Percentiles rank a stretch among this genome's conserved stretches.
phyloP scores from a whole-genome alignment of 2,888 invertebrate species.

The Phymatocera aterrima region DNA sequence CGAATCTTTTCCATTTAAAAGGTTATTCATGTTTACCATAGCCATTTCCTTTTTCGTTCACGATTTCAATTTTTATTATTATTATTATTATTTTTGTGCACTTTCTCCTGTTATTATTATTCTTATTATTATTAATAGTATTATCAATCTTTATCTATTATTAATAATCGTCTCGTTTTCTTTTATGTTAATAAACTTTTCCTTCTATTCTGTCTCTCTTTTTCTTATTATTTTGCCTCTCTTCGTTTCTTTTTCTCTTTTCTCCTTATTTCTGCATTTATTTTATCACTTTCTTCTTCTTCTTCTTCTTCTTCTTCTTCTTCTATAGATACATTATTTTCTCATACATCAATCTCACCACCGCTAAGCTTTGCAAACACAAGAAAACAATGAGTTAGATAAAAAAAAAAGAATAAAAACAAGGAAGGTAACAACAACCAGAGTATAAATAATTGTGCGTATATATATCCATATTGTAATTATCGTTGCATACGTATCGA shows the following conservation, averaged over 20 bases:
- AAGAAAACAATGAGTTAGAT: too few species aligned
- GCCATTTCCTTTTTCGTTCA: conserved; percentile 77
- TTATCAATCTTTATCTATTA: not conserved
- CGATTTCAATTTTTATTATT: conserved; percentile 48
- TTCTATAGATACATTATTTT: not conserved
- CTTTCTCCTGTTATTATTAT: conserved; percentile 64
- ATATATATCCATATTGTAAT: too few species aligned
- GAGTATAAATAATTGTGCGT: too few species aligned
- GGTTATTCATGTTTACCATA: conserved; percentile 98
- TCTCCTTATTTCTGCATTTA: not conserved
- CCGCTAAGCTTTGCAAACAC: too few species aligned
- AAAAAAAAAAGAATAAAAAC: too few species aligned
- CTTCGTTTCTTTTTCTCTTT: not conserved
- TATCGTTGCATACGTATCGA: too few species aligned
- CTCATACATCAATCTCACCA: too few species aligned
- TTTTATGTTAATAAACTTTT: too few species aligned
- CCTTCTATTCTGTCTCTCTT: too few species aligned
- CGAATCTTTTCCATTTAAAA: conserved; percentile 98
- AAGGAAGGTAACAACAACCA: too few species aligned
- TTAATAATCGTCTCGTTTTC: not conserved
- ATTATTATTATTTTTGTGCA: not conserved
- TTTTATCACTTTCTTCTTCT: not conserved
- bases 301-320: not conserved
- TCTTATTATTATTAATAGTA: conserved; percentile 46
- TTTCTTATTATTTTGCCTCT: not conserved